phyloP scores from a whole-genome alignment of 2,113 vertebrate genomes.

The Nothobranchius kuhntae region DNA sequence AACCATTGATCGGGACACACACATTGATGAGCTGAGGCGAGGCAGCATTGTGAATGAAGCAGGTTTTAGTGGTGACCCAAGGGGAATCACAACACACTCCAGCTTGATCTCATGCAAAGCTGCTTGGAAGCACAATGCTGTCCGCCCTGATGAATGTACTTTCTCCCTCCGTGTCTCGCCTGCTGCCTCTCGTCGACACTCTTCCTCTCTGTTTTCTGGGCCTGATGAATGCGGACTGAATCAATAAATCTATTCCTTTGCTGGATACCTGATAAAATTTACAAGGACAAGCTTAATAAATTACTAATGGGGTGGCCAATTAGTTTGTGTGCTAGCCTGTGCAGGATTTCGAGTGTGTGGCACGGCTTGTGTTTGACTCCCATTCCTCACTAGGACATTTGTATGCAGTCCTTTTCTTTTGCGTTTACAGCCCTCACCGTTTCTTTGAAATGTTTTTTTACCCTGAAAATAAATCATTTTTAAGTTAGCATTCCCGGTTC shows the following conservation, averaged over 20 bases:
- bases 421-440: background rate
- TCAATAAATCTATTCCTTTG: constrained; percentile 78
- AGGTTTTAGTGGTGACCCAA: constrained; percentile 70
- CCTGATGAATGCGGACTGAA: constrained; percentile 75
- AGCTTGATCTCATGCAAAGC: constrained; percentile 70
- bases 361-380: constrained; percentile 21
- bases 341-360: constrained; percentile 16
- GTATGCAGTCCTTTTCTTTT: constrained; percentile 25
- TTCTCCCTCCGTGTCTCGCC: constrained; percentile 31
- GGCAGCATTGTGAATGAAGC: constrained; percentile 68
- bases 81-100: constrained; percentile 75
- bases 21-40: constrained; percentile 65
- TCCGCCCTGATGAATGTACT: constrained; percentile 69
- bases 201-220: constrained; percentile 51
- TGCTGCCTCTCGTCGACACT: constrained; percentile 23
- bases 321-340: constrained; percentile 63
- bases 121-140: constrained; percentile 56
- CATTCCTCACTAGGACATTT: constrained; percentile 51
- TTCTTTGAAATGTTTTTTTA: constrained; percentile 30
- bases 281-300: constrained; percentile 80
- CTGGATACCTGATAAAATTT: constrained; percentile 77
- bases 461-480: background rate
- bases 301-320: constrained; percentile 78
- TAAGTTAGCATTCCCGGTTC: background rate
- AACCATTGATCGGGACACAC: constrained; percentile 63